These are phyloP conservation scores for Poeciliopsis turneri DNA, from an alignment of 2,797 vertebrate species.

Conservation along the genomic window DNA sequence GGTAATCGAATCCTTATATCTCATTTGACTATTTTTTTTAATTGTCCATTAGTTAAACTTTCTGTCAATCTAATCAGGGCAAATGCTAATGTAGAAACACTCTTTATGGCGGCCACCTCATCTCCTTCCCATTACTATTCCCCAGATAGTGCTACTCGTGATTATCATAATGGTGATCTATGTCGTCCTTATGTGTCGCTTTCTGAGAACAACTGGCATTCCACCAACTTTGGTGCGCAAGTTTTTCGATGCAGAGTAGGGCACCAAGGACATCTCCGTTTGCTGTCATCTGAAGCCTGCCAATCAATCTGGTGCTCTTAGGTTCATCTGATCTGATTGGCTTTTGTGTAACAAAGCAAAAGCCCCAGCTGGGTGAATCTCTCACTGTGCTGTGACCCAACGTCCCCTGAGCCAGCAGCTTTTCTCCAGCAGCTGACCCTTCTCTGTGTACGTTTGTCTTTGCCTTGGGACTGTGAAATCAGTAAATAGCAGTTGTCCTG, in stretches of 20 bases:
- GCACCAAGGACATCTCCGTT: constrained; percentile 69
- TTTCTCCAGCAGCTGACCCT: constrained; percentile 48
- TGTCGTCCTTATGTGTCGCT: constrained; percentile 76
- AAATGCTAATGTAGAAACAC: constrained; percentile 68
- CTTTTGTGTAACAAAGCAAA: constrained; percentile 5
- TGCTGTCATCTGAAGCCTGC: constrained; percentile 61
- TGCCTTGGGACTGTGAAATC: constrained; percentile 53
- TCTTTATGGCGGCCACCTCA: constrained; percentile 76
- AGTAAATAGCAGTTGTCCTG: constrained; percentile 47
- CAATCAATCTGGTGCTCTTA: constrained; percentile 63
- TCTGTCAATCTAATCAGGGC: constrained; percentile 75
- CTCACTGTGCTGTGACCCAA: constrained; percentile 35
- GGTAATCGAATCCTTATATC: constrained; percentile 69
- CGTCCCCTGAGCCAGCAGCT: constrained; percentile 69
- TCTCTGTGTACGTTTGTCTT: constrained; percentile 61
- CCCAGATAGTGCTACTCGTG: constrained; percentile 66
- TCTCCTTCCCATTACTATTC: constrained; percentile 79
- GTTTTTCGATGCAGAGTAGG: constrained; percentile 62
- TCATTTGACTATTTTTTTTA: constrained; percentile 77
- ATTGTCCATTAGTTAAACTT: constrained; percentile 77
- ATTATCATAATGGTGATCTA: constrained; percentile 81
- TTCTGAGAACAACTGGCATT: constrained; percentile 69
- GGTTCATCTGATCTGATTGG: constrained; percentile 56
- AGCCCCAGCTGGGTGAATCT: constrained; percentile 28
- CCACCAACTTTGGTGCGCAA: constrained; percentile 68